Conservation (phyloP, 2,797 vertebrate genomes). For the Gallirallus australis region DNA sequence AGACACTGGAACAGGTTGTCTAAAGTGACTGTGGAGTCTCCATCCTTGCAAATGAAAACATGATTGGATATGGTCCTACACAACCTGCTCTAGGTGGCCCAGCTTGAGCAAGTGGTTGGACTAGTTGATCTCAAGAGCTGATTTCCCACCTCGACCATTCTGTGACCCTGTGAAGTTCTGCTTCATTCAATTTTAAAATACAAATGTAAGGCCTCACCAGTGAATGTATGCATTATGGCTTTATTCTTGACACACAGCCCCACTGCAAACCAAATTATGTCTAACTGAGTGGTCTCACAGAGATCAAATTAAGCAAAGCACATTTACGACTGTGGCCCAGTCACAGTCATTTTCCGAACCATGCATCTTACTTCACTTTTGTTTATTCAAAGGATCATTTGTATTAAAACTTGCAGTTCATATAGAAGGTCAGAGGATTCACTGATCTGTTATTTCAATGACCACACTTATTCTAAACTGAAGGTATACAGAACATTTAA, state of each 20-base stretch:
- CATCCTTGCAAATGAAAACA: background rate
- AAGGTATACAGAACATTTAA: background rate
- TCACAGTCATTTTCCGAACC: background rate
- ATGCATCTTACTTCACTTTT: background rate
- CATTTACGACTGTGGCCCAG: background rate
- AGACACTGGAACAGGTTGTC: background rate
- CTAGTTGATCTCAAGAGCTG: background rate
- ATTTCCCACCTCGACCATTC: background rate
- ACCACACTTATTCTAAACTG: background rate
- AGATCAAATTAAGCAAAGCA: conserved; percentile 12
- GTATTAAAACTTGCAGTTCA: background rate
- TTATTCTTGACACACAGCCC: conserved; percentile 4
- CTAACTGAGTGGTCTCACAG: background rate
- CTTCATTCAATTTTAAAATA: background rate
- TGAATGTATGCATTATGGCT: background rate
- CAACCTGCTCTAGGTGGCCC: background rate
- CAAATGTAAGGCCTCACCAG: background rate
- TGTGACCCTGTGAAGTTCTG: background rate
- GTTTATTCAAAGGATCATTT: background rate
- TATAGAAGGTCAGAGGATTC: background rate
- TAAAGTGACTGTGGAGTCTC: background rate
- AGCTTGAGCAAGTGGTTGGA: background rate
- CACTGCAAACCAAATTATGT: background rate
- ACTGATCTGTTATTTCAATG: background rate
- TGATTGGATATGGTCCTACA: background rate